Evolutionary conservation across 1,140 invertebrate genomes (phyloP).

Genomic region (Hylaeus anthracinus): DNA sequence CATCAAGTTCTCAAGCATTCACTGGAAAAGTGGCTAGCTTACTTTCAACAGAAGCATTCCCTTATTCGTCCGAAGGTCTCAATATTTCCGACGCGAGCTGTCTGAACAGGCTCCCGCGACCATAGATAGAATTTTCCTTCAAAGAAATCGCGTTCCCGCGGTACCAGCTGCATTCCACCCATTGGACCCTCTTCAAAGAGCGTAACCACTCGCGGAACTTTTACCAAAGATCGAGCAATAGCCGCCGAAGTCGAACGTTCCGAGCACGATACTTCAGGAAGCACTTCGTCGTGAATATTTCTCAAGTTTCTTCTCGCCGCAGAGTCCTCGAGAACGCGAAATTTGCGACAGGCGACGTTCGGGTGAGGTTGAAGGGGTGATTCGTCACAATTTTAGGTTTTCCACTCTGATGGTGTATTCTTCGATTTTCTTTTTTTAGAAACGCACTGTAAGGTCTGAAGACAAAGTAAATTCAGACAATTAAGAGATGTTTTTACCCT

Average conservation of each 20-base stretch:
- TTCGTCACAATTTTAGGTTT: no score
- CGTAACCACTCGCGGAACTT: background rate
- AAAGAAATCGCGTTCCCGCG: background rate
- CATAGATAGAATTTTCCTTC: background rate
- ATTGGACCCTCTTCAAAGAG: background rate
- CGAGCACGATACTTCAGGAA: background rate
- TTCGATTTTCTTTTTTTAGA: no score
- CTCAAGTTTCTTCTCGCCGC: background rate
- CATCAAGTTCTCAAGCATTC: background rate
- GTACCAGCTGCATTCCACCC: background rate
- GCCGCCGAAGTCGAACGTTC: slow-evolving; percentile 9
- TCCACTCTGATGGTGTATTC: no score
- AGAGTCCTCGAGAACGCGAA: slow-evolving; percentile 1
- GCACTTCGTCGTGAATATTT: background rate
- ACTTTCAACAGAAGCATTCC: background rate
- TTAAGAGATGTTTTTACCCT: no score
- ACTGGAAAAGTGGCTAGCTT: background rate
- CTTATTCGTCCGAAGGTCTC: background rate
- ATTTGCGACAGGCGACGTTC: background rate
- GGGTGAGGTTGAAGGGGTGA: slow-evolving; percentile 14
- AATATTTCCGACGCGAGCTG: background rate
- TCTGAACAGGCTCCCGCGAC: background rate
- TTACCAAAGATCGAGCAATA: background rate
- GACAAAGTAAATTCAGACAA: no score
- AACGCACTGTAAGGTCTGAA: no score